Percentiles rank a stretch among this genome's conserved stretches.
Evolutionary conservation across 2,888 invertebrate species (phyloP).

Genomic region (Nowickia ferox): DNA sequence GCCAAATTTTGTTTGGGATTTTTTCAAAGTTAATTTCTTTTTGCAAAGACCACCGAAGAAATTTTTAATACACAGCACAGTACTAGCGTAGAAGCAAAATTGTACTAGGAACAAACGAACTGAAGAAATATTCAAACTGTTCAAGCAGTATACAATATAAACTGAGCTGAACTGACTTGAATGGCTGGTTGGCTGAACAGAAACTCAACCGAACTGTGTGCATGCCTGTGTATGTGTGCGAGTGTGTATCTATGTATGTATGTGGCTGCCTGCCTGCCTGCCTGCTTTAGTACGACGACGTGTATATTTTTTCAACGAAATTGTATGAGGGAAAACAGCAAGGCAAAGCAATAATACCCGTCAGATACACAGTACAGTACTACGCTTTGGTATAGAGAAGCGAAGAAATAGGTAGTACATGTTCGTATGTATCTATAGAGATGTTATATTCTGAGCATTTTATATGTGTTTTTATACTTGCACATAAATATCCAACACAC

Average conservation of each 20-base stretch:
- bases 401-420: conserved; percentile 56
- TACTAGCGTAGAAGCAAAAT: conserved; percentile 66
- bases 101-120: conserved; percentile 68
- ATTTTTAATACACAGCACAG: conserved; percentile 53
- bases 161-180: conserved; percentile 62
- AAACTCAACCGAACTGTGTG: conserved; percentile 69
- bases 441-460: conserved; percentile 58
- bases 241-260: conserved; percentile 32
- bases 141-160: conserved; percentile 50
- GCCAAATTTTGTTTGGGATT: conserved; percentile 48
- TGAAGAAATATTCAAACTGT: conserved; percentile 66
- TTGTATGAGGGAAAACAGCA: conserved; percentile 55
- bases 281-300: conserved; percentile 52
- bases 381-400: conserved; percentile 47
- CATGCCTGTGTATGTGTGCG: neutral
- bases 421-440: conserved; percentile 67
- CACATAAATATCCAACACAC: conserved; percentile 24
- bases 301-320: conserved; percentile 39
- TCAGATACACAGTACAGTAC: conserved; percentile 57
- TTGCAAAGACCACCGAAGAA: conserved; percentile 61
- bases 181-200: conserved; percentile 65
- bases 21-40: conserved; percentile 27
- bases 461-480: conserved; percentile 52
- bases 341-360: conserved; percentile 43
- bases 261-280: conserved; percentile 36